These are phyloP conservation scores for Tachysurus fulvidraco DNA, from an alignment of 2,113 vertebrate genomes.

Conservation along the genomic window DNA sequence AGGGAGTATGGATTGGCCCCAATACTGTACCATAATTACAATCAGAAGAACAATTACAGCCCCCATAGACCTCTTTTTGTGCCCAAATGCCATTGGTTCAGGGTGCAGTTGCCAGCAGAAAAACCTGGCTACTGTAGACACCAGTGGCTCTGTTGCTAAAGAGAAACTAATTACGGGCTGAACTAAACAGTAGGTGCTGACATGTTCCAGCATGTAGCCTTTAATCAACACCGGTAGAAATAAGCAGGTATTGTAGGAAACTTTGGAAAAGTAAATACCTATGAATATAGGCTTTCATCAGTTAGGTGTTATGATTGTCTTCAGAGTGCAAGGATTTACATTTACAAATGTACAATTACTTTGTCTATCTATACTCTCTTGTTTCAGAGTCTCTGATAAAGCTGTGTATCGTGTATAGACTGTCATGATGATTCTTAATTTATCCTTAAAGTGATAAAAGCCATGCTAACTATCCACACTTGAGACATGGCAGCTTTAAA, in stretches of 20 bases:
- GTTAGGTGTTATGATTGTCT: background rate
- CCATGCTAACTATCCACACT: background rate
- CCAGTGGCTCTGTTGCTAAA: slow-evolving; percentile 47
- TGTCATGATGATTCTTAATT: background rate
- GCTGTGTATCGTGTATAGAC: too few relatives aligned
- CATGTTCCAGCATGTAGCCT: background rate
- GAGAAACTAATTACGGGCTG: slow-evolving; percentile 30
- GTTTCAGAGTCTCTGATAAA: background rate
- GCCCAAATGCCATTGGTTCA: slow-evolving; percentile 48
- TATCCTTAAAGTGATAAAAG: background rate
- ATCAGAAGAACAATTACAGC: slow-evolving; percentile 36
- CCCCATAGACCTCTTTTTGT: slow-evolving; percentile 6
- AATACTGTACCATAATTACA: slow-evolving; percentile 58
- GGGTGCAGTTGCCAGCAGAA: slow-evolving; percentile 58
- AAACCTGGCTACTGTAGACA: slow-evolving; percentile 54
- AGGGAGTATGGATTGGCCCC: slow-evolving; percentile 46
- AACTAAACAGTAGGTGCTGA: background rate
- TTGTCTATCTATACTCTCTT: background rate
- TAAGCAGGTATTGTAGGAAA: background rate
- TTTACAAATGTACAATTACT: background rate
- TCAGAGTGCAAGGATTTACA: background rate
- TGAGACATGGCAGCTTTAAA: background rate
- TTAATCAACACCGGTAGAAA: background rate
- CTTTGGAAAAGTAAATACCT: background rate
- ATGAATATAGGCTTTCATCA: background rate